Evolutionary conservation across 2,797 vertebrate genomes (phyloP).

Genomic region (Microctenopoma stevenorrisi): DNA sequence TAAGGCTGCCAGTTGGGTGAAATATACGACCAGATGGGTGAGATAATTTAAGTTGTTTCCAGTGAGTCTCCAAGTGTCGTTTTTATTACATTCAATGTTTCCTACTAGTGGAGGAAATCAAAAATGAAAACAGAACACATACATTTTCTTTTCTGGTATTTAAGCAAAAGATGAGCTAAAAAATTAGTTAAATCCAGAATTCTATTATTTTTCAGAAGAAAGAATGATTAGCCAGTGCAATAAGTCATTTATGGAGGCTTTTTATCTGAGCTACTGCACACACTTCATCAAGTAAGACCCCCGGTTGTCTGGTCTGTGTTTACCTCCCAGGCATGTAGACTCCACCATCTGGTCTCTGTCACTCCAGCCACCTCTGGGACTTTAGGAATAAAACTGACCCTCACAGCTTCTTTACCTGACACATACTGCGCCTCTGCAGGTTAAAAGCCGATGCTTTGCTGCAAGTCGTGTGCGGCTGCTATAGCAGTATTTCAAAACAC

Average conservation of each 20-base stretch:
- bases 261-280: conserved; percentile 22
- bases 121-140: neutral
- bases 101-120: neutral
- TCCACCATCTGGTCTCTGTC: conserved; percentile 64
- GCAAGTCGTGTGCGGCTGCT: conserved; percentile 4
- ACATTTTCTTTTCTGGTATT: neutral
- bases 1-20: conserved; percentile 40
- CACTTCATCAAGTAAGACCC: conserved; percentile 44
- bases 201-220: neutral
- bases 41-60: conserved; percentile 14
- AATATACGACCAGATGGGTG: conserved; percentile 8
- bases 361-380: conserved; percentile 55
- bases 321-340: conserved; percentile 47
- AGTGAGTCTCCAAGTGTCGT: conserved; percentile 4
- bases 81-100: conserved; percentile 2
- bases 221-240: neutral
- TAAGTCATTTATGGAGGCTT: neutral
- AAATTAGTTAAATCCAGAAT: neutral
- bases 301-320: conserved; percentile 46
- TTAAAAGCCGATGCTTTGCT: conserved; percentile 29
- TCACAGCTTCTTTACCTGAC: conserved; percentile 35
- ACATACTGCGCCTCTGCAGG: conserved; percentile 12
- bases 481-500: neutral
- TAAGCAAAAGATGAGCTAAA: neutral
- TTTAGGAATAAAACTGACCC: conserved; percentile 38